Conservation (phyloP, 2,888 invertebrate species). For the Ichneumoninae sp. region DNA sequence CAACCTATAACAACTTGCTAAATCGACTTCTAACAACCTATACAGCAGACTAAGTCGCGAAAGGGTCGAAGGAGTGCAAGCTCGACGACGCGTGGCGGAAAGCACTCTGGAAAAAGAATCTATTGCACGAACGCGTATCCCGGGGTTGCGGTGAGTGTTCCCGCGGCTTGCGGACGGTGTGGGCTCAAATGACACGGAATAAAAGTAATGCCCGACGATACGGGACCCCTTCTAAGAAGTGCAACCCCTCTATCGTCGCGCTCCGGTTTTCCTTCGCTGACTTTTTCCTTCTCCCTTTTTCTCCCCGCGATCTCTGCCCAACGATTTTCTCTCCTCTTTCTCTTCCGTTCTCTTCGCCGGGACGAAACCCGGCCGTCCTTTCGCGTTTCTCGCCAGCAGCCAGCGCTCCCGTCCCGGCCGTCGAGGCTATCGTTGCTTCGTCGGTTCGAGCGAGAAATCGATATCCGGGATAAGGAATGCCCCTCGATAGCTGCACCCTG, state of each 20-base stretch:
- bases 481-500: slow-evolving; percentile 71
- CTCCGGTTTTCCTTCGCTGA: slow-evolving; percentile 58
- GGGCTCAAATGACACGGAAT: slow-evolving; percentile 84
- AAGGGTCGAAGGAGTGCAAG: slow-evolving; percentile 36
- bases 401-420: slow-evolving; percentile 17
- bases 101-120: slow-evolving; percentile 82
- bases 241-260: slow-evolving; percentile 71
- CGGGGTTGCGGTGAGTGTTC: slow-evolving; percentile 30
- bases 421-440: slow-evolving; percentile 35
- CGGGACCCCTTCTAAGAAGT: slow-evolving; percentile 74
- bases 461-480: slow-evolving; percentile 81
- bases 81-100: slow-evolving; percentile 64
- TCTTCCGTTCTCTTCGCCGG: slow-evolving; percentile 19
- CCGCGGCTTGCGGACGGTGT: slow-evolving; percentile 75
- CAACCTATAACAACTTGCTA: no score
- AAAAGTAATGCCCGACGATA: slow-evolving; percentile 81
- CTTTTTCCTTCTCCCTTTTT: slow-evolving; percentile 36
- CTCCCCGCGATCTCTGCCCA: slow-evolving; percentile 24
- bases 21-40: neutral
- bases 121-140: slow-evolving; percentile 75
- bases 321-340: slow-evolving; percentile 26
- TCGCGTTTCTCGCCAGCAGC: slow-evolving; percentile 41
- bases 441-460: slow-evolving; percentile 78
- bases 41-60: slow-evolving; percentile 1
- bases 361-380: slow-evolving; percentile 37